Conservation (phyloP, 2,113 vertebrate species). For the Oryzias woworae region DNA sequence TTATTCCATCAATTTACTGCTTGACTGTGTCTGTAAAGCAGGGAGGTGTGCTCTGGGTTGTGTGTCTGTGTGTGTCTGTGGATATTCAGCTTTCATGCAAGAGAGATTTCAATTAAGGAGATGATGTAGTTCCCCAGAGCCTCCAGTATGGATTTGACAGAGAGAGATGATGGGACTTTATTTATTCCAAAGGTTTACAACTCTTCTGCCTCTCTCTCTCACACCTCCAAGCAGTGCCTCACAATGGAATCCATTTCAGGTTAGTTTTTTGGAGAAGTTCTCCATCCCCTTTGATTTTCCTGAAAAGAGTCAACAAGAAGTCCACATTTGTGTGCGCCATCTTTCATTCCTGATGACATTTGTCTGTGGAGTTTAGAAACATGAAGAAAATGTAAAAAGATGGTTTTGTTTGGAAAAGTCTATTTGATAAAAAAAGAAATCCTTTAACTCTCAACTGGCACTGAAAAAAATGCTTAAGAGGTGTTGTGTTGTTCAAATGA, state of each 20-base stretch:
- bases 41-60: neutral
- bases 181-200: constrained; percentile 26
- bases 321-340: too few species aligned
- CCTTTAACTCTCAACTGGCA: too few species aligned
- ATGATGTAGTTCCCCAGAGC: constrained; percentile 40
- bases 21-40: constrained; percentile 13
- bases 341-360: too few species aligned
- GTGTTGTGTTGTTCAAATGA: too few species aligned
- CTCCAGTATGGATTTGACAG: constrained; percentile 40
- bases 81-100: constrained; percentile 27
- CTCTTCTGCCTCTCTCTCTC: constrained; percentile 6
- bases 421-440: too few species aligned
- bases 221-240: neutral
- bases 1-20: constrained; percentile 40
- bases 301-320: too few species aligned
- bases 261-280: too few species aligned
- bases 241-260: neutral
- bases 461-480: too few species aligned
- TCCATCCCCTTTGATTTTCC: too few species aligned
- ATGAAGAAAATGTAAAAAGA: too few species aligned
- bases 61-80: constrained; percentile 6
- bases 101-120: constrained; percentile 46
- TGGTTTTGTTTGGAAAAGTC: too few species aligned
- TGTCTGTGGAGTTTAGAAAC: too few species aligned
- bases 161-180: constrained; percentile 29